phyloP scores from a whole-genome alignment of 2,113 vertebrate genomes.

The Pagrus major region DNA sequence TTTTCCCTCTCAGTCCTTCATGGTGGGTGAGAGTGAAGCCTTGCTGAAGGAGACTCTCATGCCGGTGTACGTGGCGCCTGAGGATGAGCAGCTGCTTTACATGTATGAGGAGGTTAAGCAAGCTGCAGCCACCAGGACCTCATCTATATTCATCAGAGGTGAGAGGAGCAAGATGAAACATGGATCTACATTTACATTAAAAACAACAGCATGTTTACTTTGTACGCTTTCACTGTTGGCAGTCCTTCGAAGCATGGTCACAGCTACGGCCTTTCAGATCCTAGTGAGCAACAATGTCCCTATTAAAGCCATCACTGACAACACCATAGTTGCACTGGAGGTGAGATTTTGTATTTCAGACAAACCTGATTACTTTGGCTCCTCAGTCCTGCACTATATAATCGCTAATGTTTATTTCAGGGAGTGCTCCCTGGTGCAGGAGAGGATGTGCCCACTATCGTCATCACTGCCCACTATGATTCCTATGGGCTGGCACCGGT shows the following conservation, averaged over 20 bases:
- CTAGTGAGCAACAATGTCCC: slow-evolving; percentile 81
- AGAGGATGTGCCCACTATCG: slow-evolving; percentile 81
- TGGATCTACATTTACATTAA: not conserved
- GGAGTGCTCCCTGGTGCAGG: slow-evolving; percentile 80
- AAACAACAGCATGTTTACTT: not conserved
- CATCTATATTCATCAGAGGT: slow-evolving; percentile 83
- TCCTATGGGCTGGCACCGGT: slow-evolving; percentile 85
- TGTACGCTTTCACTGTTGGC: slow-evolving; percentile 13
- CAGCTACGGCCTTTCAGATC: slow-evolving; percentile 85
- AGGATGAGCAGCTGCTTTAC: slow-evolving; percentile 84
- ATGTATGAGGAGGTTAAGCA: slow-evolving; percentile 86
- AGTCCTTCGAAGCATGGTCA: slow-evolving; percentile 86
- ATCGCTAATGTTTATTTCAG: slow-evolving; percentile 62
- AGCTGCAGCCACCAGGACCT: slow-evolving; percentile 75
- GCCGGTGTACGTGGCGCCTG: slow-evolving; percentile 82
- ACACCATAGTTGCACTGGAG: slow-evolving; percentile 81
- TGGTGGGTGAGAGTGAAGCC: slow-evolving; percentile 78
- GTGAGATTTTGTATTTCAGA: slow-evolving; percentile 56
- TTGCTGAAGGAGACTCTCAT: slow-evolving; percentile 78
- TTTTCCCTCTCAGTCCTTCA: slow-evolving; percentile 78
- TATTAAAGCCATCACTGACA: slow-evolving; percentile 81
- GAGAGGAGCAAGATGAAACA: slow-evolving; percentile 11
- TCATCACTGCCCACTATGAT: slow-evolving; percentile 87
- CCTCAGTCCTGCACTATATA: not conserved
- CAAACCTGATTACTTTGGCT: not conserved